Evolutionary conservation across 2,113 vertebrate genomes (phyloP).

Genomic region (Sialia sialis): DNA sequence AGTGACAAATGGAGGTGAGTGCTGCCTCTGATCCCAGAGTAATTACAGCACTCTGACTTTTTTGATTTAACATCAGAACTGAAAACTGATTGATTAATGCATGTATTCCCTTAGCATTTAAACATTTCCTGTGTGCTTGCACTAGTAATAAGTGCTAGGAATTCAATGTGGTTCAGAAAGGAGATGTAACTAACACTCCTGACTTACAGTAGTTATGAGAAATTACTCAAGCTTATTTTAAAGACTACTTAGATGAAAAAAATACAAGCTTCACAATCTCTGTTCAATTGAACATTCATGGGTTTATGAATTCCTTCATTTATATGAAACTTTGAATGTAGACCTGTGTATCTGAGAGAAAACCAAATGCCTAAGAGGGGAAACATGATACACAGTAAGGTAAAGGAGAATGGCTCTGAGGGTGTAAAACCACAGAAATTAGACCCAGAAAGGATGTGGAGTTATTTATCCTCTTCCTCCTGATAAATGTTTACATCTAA

Average conservation of each 20-base stretch:
- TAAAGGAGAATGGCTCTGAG: background rate
- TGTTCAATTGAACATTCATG: background rate
- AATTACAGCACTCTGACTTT: background rate
- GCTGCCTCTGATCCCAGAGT: background rate
- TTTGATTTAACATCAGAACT: background rate
- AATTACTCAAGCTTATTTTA: background rate
- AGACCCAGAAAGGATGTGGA: background rate
- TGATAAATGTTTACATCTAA: constrained; percentile 15
- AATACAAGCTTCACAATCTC: background rate
- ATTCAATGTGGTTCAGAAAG: background rate
- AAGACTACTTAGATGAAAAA: background rate
- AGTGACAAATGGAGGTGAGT: background rate
- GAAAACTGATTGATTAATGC: background rate
- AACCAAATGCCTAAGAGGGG: background rate
- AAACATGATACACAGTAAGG: background rate
- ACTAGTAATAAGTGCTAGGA: background rate
- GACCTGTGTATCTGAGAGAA: background rate
- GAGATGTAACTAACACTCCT: background rate
- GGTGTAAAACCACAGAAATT: background rate
- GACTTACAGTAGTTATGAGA: background rate
- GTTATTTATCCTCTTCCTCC: background rate
- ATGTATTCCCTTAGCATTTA: background rate
- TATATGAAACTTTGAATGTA: background rate
- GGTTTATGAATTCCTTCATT: background rate
- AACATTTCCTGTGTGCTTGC: background rate